A percentile compares a stretch with the other conserved stretches of the same genome.
phyloP scores from a whole-genome alignment of 2,797 vertebrate genomes.

The Monodelphis domestica region DNA sequence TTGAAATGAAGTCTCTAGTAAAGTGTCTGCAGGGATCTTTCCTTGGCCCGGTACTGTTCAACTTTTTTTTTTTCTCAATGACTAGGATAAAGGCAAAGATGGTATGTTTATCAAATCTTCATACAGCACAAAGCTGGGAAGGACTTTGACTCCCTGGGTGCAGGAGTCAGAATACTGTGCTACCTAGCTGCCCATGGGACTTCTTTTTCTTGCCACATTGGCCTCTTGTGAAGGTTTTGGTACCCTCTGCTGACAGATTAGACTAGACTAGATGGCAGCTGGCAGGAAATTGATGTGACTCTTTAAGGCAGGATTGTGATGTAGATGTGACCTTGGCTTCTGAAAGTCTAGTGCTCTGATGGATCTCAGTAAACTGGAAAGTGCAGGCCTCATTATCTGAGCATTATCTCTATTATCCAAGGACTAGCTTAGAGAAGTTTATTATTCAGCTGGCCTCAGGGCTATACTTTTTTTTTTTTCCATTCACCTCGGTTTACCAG shows the following conservation, averaged over 20 bases:
- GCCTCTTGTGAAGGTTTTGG: too few species aligned
- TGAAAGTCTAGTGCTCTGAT: too few species aligned
- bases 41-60: neutral
- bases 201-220: neutral
- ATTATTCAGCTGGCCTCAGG: neutral
- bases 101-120: neutral
- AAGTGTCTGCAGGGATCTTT: neutral
- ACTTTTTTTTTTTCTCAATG: neutral
- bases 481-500: neutral
- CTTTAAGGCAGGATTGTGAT: too few species aligned
- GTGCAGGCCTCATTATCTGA: too few species aligned
- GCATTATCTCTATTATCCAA: too few species aligned
- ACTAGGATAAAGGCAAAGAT: neutral
- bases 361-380: too few species aligned
- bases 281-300: too few species aligned
- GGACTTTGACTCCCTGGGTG: neutral
- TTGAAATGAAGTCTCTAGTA: neutral
- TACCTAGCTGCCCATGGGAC: too few species aligned
- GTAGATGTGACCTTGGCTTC: too few species aligned
- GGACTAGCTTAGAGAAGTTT: neutral
- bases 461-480: neutral
- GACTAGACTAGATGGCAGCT: too few species aligned
- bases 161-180: neutral
- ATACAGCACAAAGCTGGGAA: neutral
- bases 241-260: too few species aligned